Evolutionary conservation across 2,888 invertebrate species (phyloP), one percentile per base, ranked within the genome.

Genomic region (Lathronympha strigana): DNA sequence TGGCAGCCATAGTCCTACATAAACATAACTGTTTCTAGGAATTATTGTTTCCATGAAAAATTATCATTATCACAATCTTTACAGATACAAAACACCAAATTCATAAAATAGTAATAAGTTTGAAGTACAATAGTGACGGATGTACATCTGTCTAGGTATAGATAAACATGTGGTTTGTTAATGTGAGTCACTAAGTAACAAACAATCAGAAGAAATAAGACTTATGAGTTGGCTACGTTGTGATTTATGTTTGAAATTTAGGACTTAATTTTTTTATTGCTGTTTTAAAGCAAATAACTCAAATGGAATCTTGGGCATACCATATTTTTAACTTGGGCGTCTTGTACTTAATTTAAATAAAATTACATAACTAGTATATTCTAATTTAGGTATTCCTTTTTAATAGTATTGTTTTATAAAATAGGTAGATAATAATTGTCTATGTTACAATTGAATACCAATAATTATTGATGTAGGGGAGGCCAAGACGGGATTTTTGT

Each of bases 281-380:
- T 49, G 15, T 49, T 63, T 53, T n/a, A 13, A 63, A 38, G 47
- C 49, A 55, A 63, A 31, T 31, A 17, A 45, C 55, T 43, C 19
- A 43, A 19, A n/a, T 40, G 11, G 17, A 23, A 33, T 38, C 25
- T 36, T 38, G 23, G 23, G n/a, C 6, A n/a, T 23, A 55, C 25
- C 15, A 0, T 47, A 54, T 43, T 57, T 31, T 23, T 31, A 50
- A 58, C 43, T 51, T 51, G 51, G 19, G 33, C 43, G 21, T 25
- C 25, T 9, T 49, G 63, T 63, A 63, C 63, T 63, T 63, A 63
- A 63, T 45, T 15, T 21, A 25, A 17, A 47, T 28, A 15, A 13
- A 45, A 36, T 19, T 23, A n/a, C n/a, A n/a, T n/a, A n/a, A n/a
- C n/a, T n/a, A n/a, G n/a, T n/a, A 45, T 25, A 31, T 57, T 50